Base-by-base conservation (phyloP, 2,888 invertebrate species). In the Heteromyza rotundicornis region DNA sequence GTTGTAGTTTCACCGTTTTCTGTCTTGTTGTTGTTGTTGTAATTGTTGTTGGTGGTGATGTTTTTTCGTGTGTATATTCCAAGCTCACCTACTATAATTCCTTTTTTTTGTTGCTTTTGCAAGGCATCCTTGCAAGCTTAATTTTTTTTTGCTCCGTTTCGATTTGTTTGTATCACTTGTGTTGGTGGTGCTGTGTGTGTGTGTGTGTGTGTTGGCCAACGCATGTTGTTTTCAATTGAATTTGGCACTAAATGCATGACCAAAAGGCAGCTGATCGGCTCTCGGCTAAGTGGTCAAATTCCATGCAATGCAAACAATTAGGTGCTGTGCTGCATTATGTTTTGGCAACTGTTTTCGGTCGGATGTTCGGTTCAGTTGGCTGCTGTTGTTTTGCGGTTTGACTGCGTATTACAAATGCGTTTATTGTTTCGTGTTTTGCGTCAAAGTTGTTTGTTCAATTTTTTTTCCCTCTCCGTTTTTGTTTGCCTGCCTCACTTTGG, bases 171-270 rank as follows among this genome's bases (percentile, higher is more conserved):
- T n/a, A n/a, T n/a, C n/a, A n/a, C n/a, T n/a, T n/a, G n/a, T n/a
- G n/a, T n/a, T n/a, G n/a, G n/a, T n/a, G n/a, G n/a, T n/a, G n/a
- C n/a, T n/a, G n/a, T n/a, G n/a, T n/a, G n/a, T n/a, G n/a, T n/a
- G n/a, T n/a, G n/a, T n/a, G n/a, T n/a, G n/a, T n/a, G 47, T 17
- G n/a, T n/a, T 7, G 12, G 40, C 23, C 47, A 35, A 51, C 59
- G 59, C 64, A 62, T 66, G 62, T 66, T 55, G 35, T 47, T 61
- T 57, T 35, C 64, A 65, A 67, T 67, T 67, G 67, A 55, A 67
- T 67, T 64, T 67, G 67, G 67, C 67, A 67, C 63, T 67, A 67
- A 67, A 64, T 59, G 57, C 55, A 51, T 63, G 57, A 44, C 44
- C 44, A 2, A 23, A n/a, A 5, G 3, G 57, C 51, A 58, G 36